Base-by-base conservation (phyloP, 2,797 vertebrate species). In the Morelia viridis region DNA sequence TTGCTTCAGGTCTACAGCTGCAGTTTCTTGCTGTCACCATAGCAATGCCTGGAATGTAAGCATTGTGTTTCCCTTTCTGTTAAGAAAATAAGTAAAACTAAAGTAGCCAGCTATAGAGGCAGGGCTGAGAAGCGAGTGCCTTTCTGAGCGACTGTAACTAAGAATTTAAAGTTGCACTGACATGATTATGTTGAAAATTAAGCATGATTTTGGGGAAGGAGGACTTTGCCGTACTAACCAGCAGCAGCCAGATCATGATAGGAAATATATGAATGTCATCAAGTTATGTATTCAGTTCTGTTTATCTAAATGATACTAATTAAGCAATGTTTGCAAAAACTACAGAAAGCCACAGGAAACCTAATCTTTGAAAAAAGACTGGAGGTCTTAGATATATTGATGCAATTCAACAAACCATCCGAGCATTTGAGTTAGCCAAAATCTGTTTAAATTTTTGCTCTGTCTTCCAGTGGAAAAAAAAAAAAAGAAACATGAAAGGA, bases 11-110 rank as follows among this genome's bases (percentile, higher is more conserved):
- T 97, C 96, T 97, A 96, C 98, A 99, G 98, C 99, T 99, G 99
- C 98, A 98, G 97, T 98, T 98, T 98, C 98, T 98, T 98, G 98
- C 97, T 93, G 96, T 99, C 98, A 97, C 98, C 98, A 98, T 97
- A 98, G 98, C 98, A 98, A 99, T 98, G 94, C 84, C 94, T 97
- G 98, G 98, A 99, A 99, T 98, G 98, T 97, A 98, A 97, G 97
- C 93, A 94, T 98, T 98, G 97, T 98, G 98, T 98, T 99, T 99
- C 98, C 97, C 98, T 98, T 98, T 97, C 98, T 97, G 97, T 97
- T 98, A 97, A 97, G 98, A 98, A 98, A 98, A 98, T 97, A 98
- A 97, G 95, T 96, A 96, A 97, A 96, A 90, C 93, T 96, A 96
- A 97, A 97, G 96, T 95, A 97, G 96, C 94, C 97, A 95, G 95